phyloP scores from a whole-genome alignment of 1,140 invertebrate genomes.

The Heliconius hewitsoni region DNA sequence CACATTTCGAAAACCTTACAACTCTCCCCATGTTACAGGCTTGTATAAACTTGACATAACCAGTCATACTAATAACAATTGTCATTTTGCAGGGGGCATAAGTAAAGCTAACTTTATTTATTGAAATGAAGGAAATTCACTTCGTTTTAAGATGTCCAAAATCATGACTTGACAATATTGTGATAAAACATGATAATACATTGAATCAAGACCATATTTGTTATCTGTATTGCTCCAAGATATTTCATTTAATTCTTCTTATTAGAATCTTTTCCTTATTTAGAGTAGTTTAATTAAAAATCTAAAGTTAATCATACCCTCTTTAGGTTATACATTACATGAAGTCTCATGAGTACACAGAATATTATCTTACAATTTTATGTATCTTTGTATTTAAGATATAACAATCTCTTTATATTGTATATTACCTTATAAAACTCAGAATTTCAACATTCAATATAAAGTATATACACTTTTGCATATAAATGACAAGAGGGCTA shows the following conservation, averaged over 20 bases:
- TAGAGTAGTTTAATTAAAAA: neutral
- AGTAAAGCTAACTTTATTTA: neutral
- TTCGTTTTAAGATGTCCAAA: neutral
- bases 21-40: neutral
- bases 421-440: neutral
- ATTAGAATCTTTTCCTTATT: neutral
- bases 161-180: constrained; percentile 2
- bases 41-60: neutral
- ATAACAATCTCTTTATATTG: neutral
- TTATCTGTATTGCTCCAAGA: neutral
- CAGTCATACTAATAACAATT: neutral
- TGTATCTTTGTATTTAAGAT: neutral
- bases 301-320: neutral
- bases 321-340: constrained; percentile 1
- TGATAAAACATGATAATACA: neutral
- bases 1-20: neutral
- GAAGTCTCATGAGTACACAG: neutral
- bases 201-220: neutral
- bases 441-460: neutral
- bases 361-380: neutral
- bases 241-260: neutral
- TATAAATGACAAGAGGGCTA: neutral
- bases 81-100: neutral
- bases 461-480: neutral
- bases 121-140: neutral